Evolutionary conservation across 2,113 vertebrate species (phyloP).

Genomic region (Crocuta crocuta): DNA sequence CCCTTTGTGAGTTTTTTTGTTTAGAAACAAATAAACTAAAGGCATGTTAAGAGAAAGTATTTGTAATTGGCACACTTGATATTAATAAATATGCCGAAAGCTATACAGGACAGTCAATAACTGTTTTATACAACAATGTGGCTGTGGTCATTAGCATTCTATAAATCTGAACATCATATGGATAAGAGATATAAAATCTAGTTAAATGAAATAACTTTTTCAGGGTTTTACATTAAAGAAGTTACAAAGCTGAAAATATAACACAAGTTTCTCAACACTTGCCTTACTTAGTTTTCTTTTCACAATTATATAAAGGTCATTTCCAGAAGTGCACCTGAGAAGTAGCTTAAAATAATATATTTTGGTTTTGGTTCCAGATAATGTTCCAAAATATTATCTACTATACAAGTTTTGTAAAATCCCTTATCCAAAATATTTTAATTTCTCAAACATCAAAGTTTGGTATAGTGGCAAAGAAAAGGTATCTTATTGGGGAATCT

Average conservation of each 20-base stretch:
- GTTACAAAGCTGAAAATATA: background rate
- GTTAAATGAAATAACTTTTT: background rate
- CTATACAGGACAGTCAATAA: background rate
- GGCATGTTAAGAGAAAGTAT: background rate
- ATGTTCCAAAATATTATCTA: background rate
- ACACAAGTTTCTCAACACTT: background rate
- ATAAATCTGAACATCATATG: background rate
- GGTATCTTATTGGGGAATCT: background rate
- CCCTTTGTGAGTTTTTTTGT: background rate
- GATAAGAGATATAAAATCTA: background rate
- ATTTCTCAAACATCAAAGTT: background rate
- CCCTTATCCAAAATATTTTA: background rate
- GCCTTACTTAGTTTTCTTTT: background rate
- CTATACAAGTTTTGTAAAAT: background rate
- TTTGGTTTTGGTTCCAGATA: background rate
- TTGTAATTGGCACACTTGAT: background rate
- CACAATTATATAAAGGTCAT: background rate
- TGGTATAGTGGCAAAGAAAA: background rate
- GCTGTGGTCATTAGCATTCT: background rate
- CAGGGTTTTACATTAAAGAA: background rate
- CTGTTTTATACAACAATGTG: background rate
- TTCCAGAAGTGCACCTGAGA: background rate
- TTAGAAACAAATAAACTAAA: background rate
- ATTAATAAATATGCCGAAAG: background rate
- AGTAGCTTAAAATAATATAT: background rate